Evolutionary conservation across 2,888 invertebrate species (phyloP).

Genomic region (Pyrrhia umbra): DNA sequence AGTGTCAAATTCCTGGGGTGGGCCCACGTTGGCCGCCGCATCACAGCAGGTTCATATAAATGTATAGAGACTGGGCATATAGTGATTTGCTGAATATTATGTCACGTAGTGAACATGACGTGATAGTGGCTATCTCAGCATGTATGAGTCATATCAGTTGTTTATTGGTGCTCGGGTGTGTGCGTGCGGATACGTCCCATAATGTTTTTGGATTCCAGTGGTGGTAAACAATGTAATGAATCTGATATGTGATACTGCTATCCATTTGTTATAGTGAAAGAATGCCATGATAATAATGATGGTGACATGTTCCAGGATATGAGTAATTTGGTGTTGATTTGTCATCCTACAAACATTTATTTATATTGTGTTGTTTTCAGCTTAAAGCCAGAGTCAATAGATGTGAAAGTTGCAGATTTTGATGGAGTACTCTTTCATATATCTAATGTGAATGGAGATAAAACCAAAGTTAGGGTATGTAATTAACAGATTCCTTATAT

Average conservation of each 20-base stretch:
- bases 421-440: conserved; percentile 99
- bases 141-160: conserved; percentile 85
- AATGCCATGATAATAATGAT: conserved; percentile 49
- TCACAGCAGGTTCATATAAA: conserved; percentile 59
- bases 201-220: conserved; percentile 82
- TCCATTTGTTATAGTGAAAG: conserved; percentile 48
- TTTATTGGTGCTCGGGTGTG: conserved; percentile 79
- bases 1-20: conserved; percentile 88
- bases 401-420: conserved; percentile 98
- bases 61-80: conserved; percentile 55
- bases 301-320: conserved; percentile 67
- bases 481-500: neutral
- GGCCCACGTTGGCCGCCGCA: conserved; percentile 87
- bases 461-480: conserved; percentile 98
- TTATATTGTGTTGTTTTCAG: conserved; percentile 89
- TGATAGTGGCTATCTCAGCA: conserved; percentile 83
- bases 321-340: conserved; percentile 63
- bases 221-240: conserved; percentile 78
- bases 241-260: conserved; percentile 64
- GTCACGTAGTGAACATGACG: conserved; percentile 76
- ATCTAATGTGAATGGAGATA: conserved; percentile 98
- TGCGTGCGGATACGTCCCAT: conserved; percentile 84
- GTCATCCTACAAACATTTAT: conserved; percentile 42
- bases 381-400: conserved; percentile 98
- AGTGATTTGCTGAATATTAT: conserved; percentile 68